Conservation (phyloP, 2,797 vertebrate species). For the Pangasius macronema region DNA sequence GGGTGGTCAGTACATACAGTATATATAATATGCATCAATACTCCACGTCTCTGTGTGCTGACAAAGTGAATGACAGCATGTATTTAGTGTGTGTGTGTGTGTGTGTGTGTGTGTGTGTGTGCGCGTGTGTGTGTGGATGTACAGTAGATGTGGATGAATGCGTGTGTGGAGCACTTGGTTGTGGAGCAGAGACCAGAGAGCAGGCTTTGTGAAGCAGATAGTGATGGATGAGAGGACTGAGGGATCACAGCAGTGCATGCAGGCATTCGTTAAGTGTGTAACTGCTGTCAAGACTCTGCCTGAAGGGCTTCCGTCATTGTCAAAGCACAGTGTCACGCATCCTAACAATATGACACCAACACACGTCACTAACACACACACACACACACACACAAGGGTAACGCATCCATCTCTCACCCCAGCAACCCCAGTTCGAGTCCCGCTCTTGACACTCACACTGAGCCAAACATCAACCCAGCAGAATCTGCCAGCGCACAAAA, state of each 20-base stretch:
- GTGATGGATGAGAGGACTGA: conserved; percentile 69
- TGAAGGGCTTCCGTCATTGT: conserved; percentile 61
- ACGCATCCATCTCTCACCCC: no score
- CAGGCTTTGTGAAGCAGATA: conserved; percentile 46
- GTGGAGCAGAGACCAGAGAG: background rate
- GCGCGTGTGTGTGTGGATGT: background rate
- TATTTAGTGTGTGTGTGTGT: conserved; percentile 4
- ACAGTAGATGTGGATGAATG: conserved; percentile 4
- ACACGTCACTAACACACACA: no score
- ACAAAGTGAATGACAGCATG: background rate
- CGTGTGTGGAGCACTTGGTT: background rate
- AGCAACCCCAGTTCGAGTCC: no score
- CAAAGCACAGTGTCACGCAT: conserved; percentile 52
- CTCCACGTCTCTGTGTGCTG: background rate
- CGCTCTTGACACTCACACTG: no score
- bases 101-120: background rate
- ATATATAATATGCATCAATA: background rate
- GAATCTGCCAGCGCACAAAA: no score
- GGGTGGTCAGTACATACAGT: conserved; percentile 27
- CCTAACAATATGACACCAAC: background rate
- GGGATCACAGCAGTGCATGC: conserved; percentile 63
- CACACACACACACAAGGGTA: no score
- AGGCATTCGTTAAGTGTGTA: conserved; percentile 64
- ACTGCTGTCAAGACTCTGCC: conserved; percentile 55
- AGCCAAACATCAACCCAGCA: no score